Conservation (phyloP, 2,113 vertebrate species). For the Pongo abelii region DNA sequence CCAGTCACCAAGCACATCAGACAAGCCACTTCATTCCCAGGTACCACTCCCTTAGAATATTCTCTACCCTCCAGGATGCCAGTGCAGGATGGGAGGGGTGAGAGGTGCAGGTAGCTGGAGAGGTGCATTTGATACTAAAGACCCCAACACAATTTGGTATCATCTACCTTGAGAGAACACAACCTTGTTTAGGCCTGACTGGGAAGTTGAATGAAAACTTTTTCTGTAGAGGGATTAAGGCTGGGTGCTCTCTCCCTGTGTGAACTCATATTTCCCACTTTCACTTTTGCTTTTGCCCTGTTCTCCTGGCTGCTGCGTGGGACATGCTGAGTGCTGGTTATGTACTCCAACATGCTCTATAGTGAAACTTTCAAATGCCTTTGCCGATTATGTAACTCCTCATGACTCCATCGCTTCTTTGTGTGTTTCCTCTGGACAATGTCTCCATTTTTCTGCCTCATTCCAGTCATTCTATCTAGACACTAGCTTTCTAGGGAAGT, state of each 20-base stretch:
- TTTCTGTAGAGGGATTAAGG: not conserved
- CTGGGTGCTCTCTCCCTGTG: fast-evolving
- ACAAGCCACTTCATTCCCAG: not conserved
- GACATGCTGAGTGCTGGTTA: fast-evolving
- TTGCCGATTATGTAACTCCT: no score
- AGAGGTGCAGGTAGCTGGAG: fast-evolving
- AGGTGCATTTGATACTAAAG: not conserved
- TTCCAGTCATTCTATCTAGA: not conserved
- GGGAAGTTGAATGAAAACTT: not conserved
- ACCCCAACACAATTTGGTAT: not conserved
- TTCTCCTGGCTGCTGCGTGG: not conserved
- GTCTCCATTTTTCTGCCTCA: not conserved
- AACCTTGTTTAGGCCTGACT: no score
- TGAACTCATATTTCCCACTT: not conserved
- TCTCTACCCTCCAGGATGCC: not conserved
- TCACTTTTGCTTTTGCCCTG: not conserved
- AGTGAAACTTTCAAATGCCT: no score
- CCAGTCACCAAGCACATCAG: not conserved
- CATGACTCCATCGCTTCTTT: fast-evolving
- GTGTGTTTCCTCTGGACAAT: not conserved
- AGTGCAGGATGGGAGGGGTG: not conserved
- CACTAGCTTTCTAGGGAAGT: not conserved
- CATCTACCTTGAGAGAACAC: fast-evolving
- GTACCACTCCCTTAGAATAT: no score
- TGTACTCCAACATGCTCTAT: fast-evolving